phyloP scores from a whole-genome alignment of 2,113 vertebrate species.

The Chionis minor region DNA sequence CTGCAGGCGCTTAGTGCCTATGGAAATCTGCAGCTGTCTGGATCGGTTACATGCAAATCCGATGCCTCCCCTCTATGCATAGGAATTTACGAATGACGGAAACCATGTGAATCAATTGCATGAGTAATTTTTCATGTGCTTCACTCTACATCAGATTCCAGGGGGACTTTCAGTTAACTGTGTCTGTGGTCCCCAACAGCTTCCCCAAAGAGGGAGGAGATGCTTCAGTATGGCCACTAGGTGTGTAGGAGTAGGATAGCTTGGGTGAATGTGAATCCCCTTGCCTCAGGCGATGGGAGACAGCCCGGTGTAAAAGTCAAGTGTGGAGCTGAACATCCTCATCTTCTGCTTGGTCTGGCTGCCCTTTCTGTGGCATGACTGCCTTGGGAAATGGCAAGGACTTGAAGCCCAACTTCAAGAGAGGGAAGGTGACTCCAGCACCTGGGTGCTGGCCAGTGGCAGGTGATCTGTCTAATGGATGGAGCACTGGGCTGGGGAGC shows the following conservation, averaged over 20 bases:
- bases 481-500: neutral
- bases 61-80: neutral
- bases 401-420: neutral
- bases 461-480: neutral
- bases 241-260: neutral
- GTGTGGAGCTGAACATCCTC: neutral
- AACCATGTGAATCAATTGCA: slow-evolving; percentile 28
- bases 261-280: neutral
- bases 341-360: neutral
- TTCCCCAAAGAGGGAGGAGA: neutral
- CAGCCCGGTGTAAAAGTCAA: neutral
- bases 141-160: neutral
- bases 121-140: slow-evolving; percentile 1
- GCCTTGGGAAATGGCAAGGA: neutral
- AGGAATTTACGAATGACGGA: neutral
- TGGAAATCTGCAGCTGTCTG: slow-evolving; percentile 56
- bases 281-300: neutral
- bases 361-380: neutral
- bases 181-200: neutral
- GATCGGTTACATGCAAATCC: slow-evolving; percentile 4
- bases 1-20: neutral
- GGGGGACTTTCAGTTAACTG: neutral
- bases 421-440: neutral
- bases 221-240: neutral
- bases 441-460: neutral